Evolutionary conservation across 1,140 invertebrate species (phyloP).

Genomic region (Araneus ventricosus): DNA sequence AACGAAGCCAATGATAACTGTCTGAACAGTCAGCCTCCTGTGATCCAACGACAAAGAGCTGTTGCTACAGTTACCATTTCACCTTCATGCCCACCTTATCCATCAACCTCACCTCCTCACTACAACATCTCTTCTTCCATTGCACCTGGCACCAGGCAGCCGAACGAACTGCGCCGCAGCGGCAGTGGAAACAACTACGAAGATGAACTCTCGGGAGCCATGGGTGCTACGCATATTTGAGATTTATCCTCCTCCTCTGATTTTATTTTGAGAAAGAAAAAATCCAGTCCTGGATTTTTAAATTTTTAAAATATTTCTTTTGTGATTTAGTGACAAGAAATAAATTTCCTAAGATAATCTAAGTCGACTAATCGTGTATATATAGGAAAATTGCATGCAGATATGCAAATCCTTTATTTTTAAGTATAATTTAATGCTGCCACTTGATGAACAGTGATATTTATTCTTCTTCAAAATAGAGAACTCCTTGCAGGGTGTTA

Average conservation of each 20-base stretch:
- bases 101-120: constrained; percentile 56
- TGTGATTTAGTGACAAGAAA: constrained; percentile 54
- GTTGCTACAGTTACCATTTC: constrained; percentile 44
- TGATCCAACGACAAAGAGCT: constrained; percentile 67
- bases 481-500: constrained; percentile 39
- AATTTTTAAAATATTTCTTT: constrained; percentile 43
- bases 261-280: constrained; percentile 25
- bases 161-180: not conserved
- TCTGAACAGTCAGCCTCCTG: constrained; percentile 65
- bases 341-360: constrained; percentile 65
- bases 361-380: constrained; percentile 29
- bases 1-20: constrained; percentile 75
- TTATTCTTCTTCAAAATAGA: not conserved
- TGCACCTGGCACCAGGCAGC: constrained; percentile 16
- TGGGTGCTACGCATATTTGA: constrained; percentile 75
- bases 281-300: constrained; percentile 30
- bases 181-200: constrained; percentile 69
- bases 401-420: constrained; percentile 42
- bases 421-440: constrained; percentile 46
- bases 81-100: constrained; percentile 66
- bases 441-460: constrained; percentile 37
- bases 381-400: constrained; percentile 35
- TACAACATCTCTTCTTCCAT: constrained; percentile 42
- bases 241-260: not conserved
- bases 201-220: constrained; percentile 76